phyloP scores from a whole-genome alignment of 2,113 vertebrate species.

The Zosterops japonicus region DNA sequence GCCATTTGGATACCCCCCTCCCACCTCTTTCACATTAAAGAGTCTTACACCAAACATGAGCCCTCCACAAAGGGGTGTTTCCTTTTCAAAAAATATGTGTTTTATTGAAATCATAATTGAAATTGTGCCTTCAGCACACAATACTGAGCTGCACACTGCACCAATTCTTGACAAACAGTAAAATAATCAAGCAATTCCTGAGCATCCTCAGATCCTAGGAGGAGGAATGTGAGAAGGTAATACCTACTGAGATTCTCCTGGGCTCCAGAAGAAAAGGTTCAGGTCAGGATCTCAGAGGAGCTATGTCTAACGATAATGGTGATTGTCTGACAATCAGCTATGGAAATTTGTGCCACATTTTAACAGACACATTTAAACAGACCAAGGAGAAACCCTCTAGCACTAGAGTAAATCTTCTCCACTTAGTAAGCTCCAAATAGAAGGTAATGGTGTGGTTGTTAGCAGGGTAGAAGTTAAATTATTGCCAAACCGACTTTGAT shows the following conservation, averaged over 20 bases:
- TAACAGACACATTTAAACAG: background rate
- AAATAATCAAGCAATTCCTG: background rate
- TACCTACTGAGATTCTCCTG: too few relatives aligned
- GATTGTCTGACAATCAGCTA: background rate
- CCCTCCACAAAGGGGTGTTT: accelerated
- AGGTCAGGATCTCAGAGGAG: background rate
- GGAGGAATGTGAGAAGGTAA: accelerated
- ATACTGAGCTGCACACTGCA: background rate
- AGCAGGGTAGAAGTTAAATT: background rate
- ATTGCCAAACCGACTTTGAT: background rate
- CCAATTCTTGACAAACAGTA: background rate
- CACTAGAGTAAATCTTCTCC: background rate
- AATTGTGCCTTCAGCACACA: background rate
- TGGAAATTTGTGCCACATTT: background rate
- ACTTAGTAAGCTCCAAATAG: background rate
- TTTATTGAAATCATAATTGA: background rate
- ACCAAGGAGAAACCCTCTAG: background rate
- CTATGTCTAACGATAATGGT: background rate
- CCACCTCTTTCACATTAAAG: background rate
- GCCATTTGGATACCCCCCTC: background rate
- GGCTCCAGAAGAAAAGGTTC: background rate
- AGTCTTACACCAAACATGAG: background rate
- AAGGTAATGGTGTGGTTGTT: background rate
- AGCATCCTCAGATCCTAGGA: background rate
- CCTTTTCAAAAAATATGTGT: background rate